Conservation (phyloP, 1,140 invertebrate species). For the Drosophila takahashii region DNA sequence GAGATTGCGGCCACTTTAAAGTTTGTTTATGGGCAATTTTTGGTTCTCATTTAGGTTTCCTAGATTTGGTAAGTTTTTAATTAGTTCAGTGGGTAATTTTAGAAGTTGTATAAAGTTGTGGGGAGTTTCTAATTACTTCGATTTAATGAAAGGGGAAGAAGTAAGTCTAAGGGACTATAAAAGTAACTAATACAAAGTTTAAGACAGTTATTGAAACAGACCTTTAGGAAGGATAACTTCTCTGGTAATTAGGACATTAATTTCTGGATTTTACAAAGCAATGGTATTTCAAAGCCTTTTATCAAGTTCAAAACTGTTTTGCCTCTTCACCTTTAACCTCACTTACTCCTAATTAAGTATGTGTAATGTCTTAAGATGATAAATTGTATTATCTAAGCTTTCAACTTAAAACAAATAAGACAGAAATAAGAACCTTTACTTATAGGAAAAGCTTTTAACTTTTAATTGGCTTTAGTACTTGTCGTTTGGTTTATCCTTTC, state of each 20-base stretch:
- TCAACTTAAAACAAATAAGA: neutral
- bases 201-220: no score
- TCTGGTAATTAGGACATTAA: no score
- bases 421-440: no score
- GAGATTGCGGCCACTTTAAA: conserved; percentile 3
- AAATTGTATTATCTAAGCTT: neutral
- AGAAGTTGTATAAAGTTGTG: neutral
- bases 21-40: neutral
- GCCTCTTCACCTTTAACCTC: no score
- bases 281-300: neutral
- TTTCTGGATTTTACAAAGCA: neutral
- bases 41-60: neutral
- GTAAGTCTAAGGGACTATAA: neutral
- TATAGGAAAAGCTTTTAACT: neutral
- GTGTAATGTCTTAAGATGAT: neutral
- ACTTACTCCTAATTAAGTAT: neutral
- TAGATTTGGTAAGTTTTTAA: neutral
- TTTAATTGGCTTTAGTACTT: neutral
- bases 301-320: neutral
- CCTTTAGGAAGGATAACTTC: no score
- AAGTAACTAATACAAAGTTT: no score
- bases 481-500: neutral
- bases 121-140: no score
- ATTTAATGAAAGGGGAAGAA: neutral
- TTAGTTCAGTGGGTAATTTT: neutral